These are phyloP conservation scores for Aporophyla lueneburgensis DNA, from an alignment of 2,888 invertebrate species.

Conservation along the genomic window DNA sequence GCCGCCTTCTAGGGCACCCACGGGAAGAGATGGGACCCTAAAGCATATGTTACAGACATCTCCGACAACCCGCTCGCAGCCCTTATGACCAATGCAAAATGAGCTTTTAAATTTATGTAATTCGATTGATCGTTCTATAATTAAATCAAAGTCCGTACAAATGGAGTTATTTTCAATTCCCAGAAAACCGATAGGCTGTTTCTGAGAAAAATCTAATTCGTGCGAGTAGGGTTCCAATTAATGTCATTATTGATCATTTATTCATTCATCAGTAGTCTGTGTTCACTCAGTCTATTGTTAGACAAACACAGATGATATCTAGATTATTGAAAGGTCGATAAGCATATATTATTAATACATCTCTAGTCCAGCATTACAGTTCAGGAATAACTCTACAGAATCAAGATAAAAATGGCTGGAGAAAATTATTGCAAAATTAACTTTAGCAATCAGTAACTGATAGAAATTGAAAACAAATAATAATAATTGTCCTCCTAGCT, in stretches of 20 bases:
- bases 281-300: conserved; percentile 1
- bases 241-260: conserved; percentile 13
- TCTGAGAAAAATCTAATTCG: neutral
- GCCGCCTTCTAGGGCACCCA: too few relatives aligned
- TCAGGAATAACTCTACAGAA: neutral
- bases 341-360: conserved; percentile 21
- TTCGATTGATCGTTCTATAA: neutral
- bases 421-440: neutral
- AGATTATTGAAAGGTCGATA: conserved; percentile 19
- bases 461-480: neutral
- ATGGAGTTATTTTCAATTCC: conserved; percentile 8
- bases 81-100: too few relatives aligned
- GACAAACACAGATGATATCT: conserved; percentile 3
- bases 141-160: conserved; percentile 5
- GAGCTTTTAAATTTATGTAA: too few relatives aligned
- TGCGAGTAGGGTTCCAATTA: neutral
- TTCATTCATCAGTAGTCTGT: conserved; percentile 21
- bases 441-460: neutral
- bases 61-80: too few relatives aligned
- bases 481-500: neutral
- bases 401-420: neutral
- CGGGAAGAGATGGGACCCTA: too few relatives aligned
- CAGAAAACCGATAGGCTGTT: neutral
- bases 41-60: too few relatives aligned
- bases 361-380: neutral